phyloP scores from a whole-genome alignment of 2,113 vertebrate genomes.

The Brachirus orientalis region DNA sequence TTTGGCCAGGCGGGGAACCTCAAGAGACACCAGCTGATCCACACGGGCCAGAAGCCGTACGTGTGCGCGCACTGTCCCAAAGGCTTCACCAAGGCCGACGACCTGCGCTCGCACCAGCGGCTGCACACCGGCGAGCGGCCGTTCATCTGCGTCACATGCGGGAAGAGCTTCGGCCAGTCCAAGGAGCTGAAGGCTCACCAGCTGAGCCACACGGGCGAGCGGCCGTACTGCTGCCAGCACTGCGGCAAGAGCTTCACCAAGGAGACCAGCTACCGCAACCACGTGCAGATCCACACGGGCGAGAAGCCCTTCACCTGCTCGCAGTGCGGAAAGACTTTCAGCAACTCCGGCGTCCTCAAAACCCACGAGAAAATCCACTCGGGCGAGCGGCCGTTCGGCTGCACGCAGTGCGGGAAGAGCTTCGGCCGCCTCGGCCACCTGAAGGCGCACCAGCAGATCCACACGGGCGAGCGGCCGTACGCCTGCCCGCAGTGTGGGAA shows the following conservation, averaged over 20 bases:
- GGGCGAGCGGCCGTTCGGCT: conserved; percentile 82
- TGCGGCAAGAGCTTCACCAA: conserved; percentile 83
- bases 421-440: conserved; percentile 84
- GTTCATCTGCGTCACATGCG: conserved; percentile 79
- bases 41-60: conserved; percentile 84
- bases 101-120: conserved; percentile 83
- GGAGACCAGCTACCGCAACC: conserved; percentile 81
- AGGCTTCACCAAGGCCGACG: conserved; percentile 83
- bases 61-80: conserved; percentile 84
- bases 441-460: conserved; percentile 86
- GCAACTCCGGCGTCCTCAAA: conserved; percentile 82
- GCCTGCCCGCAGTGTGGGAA: conserved; percentile 78
- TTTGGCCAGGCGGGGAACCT: conserved; percentile 85
- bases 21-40: conserved; percentile 83
- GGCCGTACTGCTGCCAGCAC: conserved; percentile 79
- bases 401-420: conserved; percentile 85
- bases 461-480: conserved; percentile 82
- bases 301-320: conserved; percentile 80
- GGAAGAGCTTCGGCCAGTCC: conserved; percentile 80
- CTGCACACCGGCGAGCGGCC: conserved; percentile 83
- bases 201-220: conserved; percentile 80
- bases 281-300: conserved; percentile 80
- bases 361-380: conserved; percentile 85
- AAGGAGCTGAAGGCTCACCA: conserved; percentile 83
- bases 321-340: conserved; percentile 83